Base-by-base conservation (phyloP, 1,140 invertebrate genomes). In the Drosophila setifemur region DNA sequence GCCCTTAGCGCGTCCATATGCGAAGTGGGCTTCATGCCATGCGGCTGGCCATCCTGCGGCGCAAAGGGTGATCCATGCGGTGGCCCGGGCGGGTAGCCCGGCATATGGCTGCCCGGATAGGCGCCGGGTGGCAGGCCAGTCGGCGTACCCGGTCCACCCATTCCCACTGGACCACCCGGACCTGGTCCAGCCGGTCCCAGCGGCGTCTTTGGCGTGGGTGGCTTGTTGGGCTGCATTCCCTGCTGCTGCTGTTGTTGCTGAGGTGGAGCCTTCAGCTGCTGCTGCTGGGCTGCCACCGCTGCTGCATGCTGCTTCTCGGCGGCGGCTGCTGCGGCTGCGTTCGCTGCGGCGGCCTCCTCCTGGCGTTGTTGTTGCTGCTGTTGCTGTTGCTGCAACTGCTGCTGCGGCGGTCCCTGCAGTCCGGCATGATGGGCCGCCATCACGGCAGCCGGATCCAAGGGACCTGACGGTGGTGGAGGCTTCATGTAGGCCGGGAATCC, bases 1-100 rank as follows among this genome's bases (percentile, higher is more conserved):
- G 93, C 93, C 47, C 93, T 75, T 39, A 93, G 57, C 1, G 92
- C 92, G 49, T 93, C 92, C 61, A 94, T 91, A 8, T 92, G 92
- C 48, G 92, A 93, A 6, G 91, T 92, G 16, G 89, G 89, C 48
- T 90, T 90, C 2, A 89, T 52, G 3, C 79, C 73, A 29, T 87
- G 79, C 7, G 50, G 82, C 33, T 79, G 82, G n/a, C 73, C 81
- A 55, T 89, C 87, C 42, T 90, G 89, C n/a, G 81, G 81, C 4
- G 76, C 81, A 47, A 89, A 86, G 0, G 81, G 85, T 4, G 88
- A 86, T 4, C 73, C 64, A 47, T 90, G 85, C 11, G 67, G 81
- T 5, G 81, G 85, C 1, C 67, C 67, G 35, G 82, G 88, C 11
- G 85, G 82, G 78, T 90, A 90, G 29, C 88, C 88, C 1, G 71